phyloP scores from a whole-genome alignment of 2,888 invertebrate species.

The Lithosia quadra region DNA sequence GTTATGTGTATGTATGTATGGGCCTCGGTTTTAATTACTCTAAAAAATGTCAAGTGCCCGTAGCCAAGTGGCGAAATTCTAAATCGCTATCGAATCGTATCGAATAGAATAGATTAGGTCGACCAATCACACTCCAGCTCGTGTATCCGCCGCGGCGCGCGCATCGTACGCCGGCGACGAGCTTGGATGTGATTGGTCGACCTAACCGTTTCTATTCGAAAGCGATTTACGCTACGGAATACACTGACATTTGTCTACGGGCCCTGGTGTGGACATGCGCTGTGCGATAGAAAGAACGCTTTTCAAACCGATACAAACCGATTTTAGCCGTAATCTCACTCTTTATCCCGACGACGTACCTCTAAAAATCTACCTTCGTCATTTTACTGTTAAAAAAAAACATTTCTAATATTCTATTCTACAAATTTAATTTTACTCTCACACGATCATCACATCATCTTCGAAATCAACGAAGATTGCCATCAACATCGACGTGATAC shows the following conservation, averaged over 20 bases:
- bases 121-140: too few species aligned
- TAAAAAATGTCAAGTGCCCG: background rate
- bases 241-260: too few species aligned
- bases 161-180: too few species aligned
- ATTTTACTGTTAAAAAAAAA: background rate
- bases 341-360: background rate
- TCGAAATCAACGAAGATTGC: background rate
- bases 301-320: background rate
- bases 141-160: too few species aligned
- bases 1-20: too few species aligned
- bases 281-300: background rate
- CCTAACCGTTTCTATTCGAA: too few species aligned
- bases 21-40: constrained; percentile 3
- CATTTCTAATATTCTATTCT: background rate
- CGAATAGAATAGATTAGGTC: too few species aligned
- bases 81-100: too few species aligned
- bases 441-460: background rate
- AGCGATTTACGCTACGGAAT: too few species aligned
- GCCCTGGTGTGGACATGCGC: background rate
- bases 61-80: too few species aligned
- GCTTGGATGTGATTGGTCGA: too few species aligned
- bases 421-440: background rate
- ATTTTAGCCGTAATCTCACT: background rate
- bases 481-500: background rate
- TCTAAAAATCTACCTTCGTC: background rate